Conservation (phyloP, 2,113 vertebrate genomes). For the Caretta caretta region DNA sequence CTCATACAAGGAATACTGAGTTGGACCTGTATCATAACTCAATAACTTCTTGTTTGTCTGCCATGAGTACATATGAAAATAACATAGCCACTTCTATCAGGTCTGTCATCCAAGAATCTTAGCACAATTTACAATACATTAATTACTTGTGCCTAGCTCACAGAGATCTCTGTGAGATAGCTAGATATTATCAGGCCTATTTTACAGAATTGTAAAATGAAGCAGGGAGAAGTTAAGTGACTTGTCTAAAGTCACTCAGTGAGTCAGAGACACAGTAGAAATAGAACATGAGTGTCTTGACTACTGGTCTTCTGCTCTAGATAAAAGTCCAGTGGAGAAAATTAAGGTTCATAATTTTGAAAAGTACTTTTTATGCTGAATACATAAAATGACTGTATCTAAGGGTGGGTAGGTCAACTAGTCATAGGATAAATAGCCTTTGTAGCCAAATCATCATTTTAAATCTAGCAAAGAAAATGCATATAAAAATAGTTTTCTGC, state of each 20-base stretch:
- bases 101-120: not conserved
- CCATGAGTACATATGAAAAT: not conserved
- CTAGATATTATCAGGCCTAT: not conserved
- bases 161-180: not conserved
- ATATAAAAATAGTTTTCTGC: slow-evolving; percentile 46
- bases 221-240: not conserved
- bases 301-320: not conserved
- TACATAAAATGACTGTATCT: not conserved
- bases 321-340: not conserved
- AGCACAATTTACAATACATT: not conserved
- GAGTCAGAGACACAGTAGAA: not conserved
- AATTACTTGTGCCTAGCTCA: not conserved
- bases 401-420: slow-evolving; percentile 22
- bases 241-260: not conserved
- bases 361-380: slow-evolving; percentile 26
- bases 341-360: slow-evolving; percentile 11
- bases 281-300: not conserved
- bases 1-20: not conserved
- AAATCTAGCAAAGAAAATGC: slow-evolving; percentile 38
- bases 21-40: not conserved
- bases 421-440: slow-evolving; percentile 33
- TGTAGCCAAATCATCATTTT: slow-evolving; percentile 29
- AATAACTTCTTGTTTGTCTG: not conserved
- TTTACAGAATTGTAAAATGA: not conserved
- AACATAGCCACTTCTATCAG: not conserved